phyloP scores from a whole-genome alignment of 2,113 vertebrate species.

The Odontophorus gujanensis region DNA sequence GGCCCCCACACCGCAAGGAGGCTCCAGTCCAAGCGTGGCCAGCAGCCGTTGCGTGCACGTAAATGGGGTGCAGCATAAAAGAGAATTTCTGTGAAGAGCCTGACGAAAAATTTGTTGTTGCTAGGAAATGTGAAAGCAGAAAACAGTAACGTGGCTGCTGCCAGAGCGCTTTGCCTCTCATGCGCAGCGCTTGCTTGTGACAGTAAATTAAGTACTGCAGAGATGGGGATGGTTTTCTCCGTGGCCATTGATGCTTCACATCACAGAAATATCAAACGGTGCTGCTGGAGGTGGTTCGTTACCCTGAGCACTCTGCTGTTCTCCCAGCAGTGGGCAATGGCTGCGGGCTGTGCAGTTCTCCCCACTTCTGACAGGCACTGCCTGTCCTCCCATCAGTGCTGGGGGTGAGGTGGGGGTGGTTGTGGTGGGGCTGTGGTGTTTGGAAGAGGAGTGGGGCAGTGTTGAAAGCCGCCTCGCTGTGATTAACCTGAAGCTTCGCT shows the following conservation, averaged over 20 bases:
- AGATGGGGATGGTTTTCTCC: constrained; percentile 38
- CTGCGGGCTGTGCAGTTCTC: not conserved
- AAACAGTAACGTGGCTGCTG: constrained; percentile 49
- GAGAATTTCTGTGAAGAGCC: constrained; percentile 25
- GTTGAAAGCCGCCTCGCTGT: not conserved
- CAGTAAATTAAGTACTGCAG: constrained; percentile 54
- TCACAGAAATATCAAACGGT: constrained; percentile 41
- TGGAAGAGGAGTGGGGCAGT: not conserved
- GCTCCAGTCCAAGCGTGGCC: not conserved
- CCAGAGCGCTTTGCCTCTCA: not conserved
- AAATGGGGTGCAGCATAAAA: constrained; percentile 41
- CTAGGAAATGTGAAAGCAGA: constrained; percentile 59
- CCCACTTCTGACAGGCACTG: not conserved
- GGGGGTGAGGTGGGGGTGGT: not conserved
- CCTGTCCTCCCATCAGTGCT: not conserved
- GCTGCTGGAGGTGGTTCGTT: constrained; percentile 47
- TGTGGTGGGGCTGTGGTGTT: not conserved
- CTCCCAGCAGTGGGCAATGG: not conserved
- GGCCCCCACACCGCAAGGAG: too few species aligned
- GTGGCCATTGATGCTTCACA: constrained; percentile 47
- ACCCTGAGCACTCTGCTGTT: constrained; percentile 27
- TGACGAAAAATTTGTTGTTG: constrained; percentile 4
- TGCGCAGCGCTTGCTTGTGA: not conserved
- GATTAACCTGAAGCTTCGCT: not conserved
- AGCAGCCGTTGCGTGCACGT: not conserved